A percentile compares a stretch with the other conserved stretches of the same genome.
Conservation (phyloP, 2,113 vertebrate species). For the Microtus montanus region DNA sequence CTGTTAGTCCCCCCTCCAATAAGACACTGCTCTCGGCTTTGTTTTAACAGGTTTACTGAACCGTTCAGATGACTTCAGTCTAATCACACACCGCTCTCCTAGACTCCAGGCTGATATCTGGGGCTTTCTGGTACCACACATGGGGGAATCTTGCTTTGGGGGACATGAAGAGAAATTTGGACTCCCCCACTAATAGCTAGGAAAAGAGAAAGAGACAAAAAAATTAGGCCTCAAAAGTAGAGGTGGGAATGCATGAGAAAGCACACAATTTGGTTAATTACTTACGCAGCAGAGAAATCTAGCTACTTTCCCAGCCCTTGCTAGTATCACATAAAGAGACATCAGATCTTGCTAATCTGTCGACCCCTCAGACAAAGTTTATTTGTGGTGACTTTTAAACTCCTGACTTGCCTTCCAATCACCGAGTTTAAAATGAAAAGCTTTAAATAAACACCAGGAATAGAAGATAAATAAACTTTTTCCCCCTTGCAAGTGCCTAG, state of each 20-base stretch:
- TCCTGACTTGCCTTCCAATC: slow-evolving; percentile 87
- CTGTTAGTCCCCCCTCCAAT: slow-evolving; percentile 8
- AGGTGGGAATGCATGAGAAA: slow-evolving; percentile 53
- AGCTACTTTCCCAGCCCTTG: slow-evolving; percentile 77
- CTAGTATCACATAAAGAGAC: slow-evolving; percentile 85
- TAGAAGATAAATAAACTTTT: slow-evolving; percentile 92
- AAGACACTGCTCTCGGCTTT: slow-evolving; percentile 73
- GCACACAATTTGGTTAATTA: slow-evolving; percentile 79
- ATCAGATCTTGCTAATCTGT: slow-evolving; percentile 85
- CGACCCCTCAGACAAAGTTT: slow-evolving; percentile 85
- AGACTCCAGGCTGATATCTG: slow-evolving; percentile 22
- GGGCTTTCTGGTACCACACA: background rate
- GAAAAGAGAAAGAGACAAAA: slow-evolving; percentile 49
- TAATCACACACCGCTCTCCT: background rate
- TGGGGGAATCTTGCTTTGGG: background rate
- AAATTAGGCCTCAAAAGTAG: slow-evolving; percentile 66
- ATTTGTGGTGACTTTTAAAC: slow-evolving; percentile 89
- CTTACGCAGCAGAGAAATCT: slow-evolving; percentile 83
- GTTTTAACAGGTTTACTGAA: slow-evolving; percentile 83
- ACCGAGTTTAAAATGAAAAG: slow-evolving; percentile 85
- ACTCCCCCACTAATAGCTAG: slow-evolving; percentile 5
- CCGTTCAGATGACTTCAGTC: slow-evolving; percentile 76
- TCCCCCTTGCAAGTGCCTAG: slow-evolving; percentile 82
- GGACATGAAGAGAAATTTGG: slow-evolving; percentile 34
- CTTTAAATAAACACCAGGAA: slow-evolving; percentile 92